Base-by-base conservation (phyloP, 2,888 invertebrate species). In the Apoda limacodes region DNA sequence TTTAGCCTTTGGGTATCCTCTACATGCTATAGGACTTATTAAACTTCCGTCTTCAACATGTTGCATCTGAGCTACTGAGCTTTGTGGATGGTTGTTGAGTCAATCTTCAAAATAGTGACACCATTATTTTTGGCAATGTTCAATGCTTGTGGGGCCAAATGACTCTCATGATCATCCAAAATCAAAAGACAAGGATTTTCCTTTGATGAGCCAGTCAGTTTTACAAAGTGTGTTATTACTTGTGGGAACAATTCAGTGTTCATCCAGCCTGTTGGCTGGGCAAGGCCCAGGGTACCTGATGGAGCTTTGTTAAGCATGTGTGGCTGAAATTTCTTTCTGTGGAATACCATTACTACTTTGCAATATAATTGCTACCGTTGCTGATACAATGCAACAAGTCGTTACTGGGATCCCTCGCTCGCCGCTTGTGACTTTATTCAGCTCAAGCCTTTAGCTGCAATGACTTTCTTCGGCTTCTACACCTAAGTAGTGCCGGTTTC, bases 71-170 rank as follows among this genome's bases (percentile, higher is more conserved):
- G n/a, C n/a, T n/a, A n/a, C n/a, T n/a, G n/a, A n/a, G n/a, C n/a
- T n/a, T n/a, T n/a, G n/a, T 26, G 26, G 26, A 26, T 26, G 26
- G 6, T 26, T 26, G 26, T 26, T 26, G 26, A 26, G 26, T 26
- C n/a, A 34, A 68, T 45, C n/a, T 56, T 57, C 15, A 65, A 33
- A 37, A 64, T 43, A 10, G 51, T 52, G 11, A 68, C 48, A 5
- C 62, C 59, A 46, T 34, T 34, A 19, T 30, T 26, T 14, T 34
- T 27, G 50, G 24, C 52, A 47, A 35, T 21, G 13, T 52, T 35
- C 44, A 35, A 27, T 39, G 42, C 37, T 39, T 36, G 28, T 43
- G 31, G 17, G 38, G 31, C 14, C 21, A 50, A 26, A 35, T 59
- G 56, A 12, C 51, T 52, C 31, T 54, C 53, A 35, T 60, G 54